A percentile compares a stretch with the other conserved stretches of the same genome.
Evolutionary conservation across 2,797 vertebrate species (phyloP).

Genomic region (Neolamprologus multifasciatus): DNA sequence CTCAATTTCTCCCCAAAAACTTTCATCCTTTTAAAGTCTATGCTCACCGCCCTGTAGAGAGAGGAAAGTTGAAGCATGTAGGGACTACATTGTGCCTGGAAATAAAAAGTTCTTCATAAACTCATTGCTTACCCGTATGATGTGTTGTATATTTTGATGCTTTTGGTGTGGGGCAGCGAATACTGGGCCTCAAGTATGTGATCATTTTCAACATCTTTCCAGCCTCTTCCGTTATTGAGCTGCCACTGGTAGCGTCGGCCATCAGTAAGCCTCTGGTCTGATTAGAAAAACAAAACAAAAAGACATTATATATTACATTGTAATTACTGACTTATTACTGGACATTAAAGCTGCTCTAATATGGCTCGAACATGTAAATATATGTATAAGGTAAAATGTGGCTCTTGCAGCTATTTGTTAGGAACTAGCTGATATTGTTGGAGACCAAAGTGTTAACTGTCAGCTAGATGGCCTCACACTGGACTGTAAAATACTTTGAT

Average conservation of each 20-base stretch:
- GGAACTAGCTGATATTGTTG: background rate
- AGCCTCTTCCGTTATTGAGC: conserved; percentile 36
- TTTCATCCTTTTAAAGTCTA: conserved; percentile 63
- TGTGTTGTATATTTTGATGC: conserved; percentile 70
- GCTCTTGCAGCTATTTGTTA: background rate
- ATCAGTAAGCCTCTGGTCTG: conserved; percentile 31
- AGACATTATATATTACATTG: background rate
- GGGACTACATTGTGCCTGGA: background rate
- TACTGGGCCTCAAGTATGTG: conserved; percentile 73
- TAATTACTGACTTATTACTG: background rate
- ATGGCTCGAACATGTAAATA: background rate
- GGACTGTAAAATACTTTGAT: background rate
- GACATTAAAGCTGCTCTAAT: background rate
- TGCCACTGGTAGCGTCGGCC: conserved; percentile 66
- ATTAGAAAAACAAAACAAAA: background rate
- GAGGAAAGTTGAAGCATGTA: background rate
- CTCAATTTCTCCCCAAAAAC: conserved; percentile 46
- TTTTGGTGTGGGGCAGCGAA: conserved; percentile 54
- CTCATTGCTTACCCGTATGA: conserved; percentile 45
- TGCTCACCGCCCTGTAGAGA: conserved; percentile 44
- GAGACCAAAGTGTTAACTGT: background rate
- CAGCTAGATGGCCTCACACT: background rate
- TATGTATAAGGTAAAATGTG: background rate
- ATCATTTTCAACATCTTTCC: conserved; percentile 62
- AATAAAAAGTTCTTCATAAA: background rate